Conservation (phyloP, 2,888 invertebrate genomes). For the Germaria angustata region DNA sequence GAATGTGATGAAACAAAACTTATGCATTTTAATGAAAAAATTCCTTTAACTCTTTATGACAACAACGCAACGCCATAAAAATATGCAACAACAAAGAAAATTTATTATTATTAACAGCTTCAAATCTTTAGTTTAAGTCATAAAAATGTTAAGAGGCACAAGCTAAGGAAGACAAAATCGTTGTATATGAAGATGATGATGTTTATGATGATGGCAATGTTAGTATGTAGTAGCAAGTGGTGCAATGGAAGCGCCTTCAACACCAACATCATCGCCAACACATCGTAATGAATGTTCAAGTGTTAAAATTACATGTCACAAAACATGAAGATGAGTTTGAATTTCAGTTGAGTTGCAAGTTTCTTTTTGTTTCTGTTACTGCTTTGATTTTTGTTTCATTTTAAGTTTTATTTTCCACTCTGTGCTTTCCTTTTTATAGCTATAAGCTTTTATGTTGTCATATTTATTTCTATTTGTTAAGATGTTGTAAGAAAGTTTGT, state of each 20-base stretch:
- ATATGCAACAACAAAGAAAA: constrained; percentile 1
- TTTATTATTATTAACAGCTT: constrained; percentile 53
- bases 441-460: constrained; percentile 31
- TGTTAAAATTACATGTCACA: constrained; percentile 66
- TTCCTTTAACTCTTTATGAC: constrained; percentile 47
- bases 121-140: constrained; percentile 44
- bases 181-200: not conserved
- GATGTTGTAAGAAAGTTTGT: constrained; percentile 29
- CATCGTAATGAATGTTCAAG: constrained; percentile 52
- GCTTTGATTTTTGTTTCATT: not conserved
- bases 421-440: not conserved
- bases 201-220: not conserved
- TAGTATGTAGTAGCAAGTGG: not conserved
- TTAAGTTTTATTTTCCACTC: not conserved
- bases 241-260: not conserved
- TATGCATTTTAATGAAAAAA: constrained; percentile 60
- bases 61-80: constrained; percentile 15
- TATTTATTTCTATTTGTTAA: constrained; percentile 29
- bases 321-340: constrained; percentile 53
- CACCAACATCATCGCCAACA: constrained; percentile 16
- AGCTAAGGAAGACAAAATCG: not conserved
- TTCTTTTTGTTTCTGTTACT: not conserved
- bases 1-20: constrained; percentile 53
- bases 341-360: constrained; percentile 38
- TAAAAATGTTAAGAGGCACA: constrained; percentile 28